Percentiles rank a stretch among this genome's conserved stretches.
These are phyloP conservation scores for Nannoperca obscura DNA, from an alignment of 2,797 vertebrate species.

Conservation along the genomic window DNA sequence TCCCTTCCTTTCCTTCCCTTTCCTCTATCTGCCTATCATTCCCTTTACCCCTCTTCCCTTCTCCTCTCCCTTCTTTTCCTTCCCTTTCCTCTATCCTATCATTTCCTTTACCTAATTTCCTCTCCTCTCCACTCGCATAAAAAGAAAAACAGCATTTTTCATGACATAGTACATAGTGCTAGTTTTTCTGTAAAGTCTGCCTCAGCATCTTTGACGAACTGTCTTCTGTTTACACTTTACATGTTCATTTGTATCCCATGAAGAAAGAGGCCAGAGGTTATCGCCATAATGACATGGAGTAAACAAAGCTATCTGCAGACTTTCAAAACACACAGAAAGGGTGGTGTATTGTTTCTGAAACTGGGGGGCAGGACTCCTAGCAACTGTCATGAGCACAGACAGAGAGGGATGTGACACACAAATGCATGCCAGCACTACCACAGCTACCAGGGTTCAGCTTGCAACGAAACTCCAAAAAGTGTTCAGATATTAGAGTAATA, in stretches of 20 bases:
- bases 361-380: conserved; percentile 19
- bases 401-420: conserved; percentile 16
- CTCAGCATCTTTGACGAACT: conserved; percentile 7
- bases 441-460: conserved; percentile 26
- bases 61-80: neutral
- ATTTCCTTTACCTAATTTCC: neutral
- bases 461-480: conserved; percentile 59
- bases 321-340: conserved; percentile 7
- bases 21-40: neutral
- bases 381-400: conserved; percentile 33
- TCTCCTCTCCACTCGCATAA: neutral
- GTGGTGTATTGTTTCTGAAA: conserved; percentile 50
- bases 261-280: conserved; percentile 52
- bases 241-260: conserved; percentile 44
- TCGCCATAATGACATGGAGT: conserved; percentile 47
- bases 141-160: neutral
- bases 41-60: neutral
- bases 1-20: neutral
- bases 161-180: neutral
- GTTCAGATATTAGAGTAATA: conserved; percentile 59
- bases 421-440: neutral
- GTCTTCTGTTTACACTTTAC: conserved; percentile 40
- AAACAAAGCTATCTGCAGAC: conserved; percentile 56
- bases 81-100: neutral
- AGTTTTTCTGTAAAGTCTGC: neutral